Evolutionary conservation across 1,140 invertebrate species (phyloP).

Genomic region (Nixonia krombeini): DNA sequence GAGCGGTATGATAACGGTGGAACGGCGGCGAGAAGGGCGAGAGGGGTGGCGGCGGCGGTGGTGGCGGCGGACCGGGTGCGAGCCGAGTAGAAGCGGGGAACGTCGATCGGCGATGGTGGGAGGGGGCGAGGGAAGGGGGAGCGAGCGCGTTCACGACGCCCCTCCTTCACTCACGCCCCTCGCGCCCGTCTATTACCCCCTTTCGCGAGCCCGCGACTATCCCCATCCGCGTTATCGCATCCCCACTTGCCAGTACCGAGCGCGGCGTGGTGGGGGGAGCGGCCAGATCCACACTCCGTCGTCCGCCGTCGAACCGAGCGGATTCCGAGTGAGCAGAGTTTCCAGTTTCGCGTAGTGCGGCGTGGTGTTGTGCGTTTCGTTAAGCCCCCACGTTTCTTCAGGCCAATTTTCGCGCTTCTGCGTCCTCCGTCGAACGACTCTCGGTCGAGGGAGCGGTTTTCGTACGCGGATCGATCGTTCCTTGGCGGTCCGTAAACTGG

Average conservation of each 20-base stretch:
- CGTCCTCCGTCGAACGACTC: too few relatives aligned
- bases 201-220: slow-evolving; percentile 22
- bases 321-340: slow-evolving; percentile 29
- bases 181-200: slow-evolving; percentile 52
- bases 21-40: not conserved
- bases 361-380: slow-evolving; percentile 38
- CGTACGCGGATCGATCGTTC: too few relatives aligned
- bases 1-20: slow-evolving; percentile 14
- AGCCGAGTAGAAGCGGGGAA: slow-evolving; percentile 12
- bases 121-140: slow-evolving; percentile 25
- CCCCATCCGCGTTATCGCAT: slow-evolving; percentile 39
- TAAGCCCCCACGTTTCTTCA: not conserved
- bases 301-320: slow-evolving; percentile 66
- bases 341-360: slow-evolving; percentile 31
- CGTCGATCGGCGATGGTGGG: slow-evolving; percentile 8
- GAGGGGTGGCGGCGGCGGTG: slow-evolving; percentile 19
- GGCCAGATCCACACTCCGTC: slow-evolving; percentile 65
- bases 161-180: slow-evolving; percentile 64
- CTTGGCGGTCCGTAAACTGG: too few relatives aligned
- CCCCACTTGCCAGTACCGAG: slow-evolving; percentile 21
- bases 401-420: not conserved
- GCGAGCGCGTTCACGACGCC: slow-evolving; percentile 56
- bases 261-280: slow-evolving; percentile 26
- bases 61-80: slow-evolving; percentile 14
- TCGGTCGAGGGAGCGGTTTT: too few relatives aligned